These are phyloP conservation scores for Drosophila neonasuta DNA, from an alignment of 2,888 invertebrate species.

Conservation along the genomic window DNA sequence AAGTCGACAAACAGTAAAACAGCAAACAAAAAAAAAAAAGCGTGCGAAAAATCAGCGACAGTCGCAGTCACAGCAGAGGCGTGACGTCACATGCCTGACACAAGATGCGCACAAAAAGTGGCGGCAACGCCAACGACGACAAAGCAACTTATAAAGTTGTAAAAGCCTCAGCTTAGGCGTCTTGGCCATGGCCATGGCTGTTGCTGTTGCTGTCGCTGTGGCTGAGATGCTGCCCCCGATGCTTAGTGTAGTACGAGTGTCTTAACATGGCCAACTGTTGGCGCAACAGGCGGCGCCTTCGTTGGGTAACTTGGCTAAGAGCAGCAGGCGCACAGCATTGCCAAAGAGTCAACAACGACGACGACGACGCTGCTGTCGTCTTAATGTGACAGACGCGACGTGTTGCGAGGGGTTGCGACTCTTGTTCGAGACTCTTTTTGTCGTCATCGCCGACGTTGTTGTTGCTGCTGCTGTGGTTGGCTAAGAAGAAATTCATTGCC, in stretches of 20 bases:
- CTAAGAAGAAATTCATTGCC: constrained; percentile 1
- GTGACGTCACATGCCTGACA: constrained; percentile 56
- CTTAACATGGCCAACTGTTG: constrained; percentile 45
- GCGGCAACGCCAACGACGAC: constrained; percentile 35
- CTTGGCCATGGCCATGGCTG: constrained; percentile 67
- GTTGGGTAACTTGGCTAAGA: constrained; percentile 62
- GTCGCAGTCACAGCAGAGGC: constrained; percentile 19
- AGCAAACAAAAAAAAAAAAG: constrained; percentile 37
- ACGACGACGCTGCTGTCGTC: constrained; percentile 34
- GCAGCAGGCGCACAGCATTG: constrained; percentile 72
- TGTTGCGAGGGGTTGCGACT: constrained; percentile 25
- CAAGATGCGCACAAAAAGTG: constrained; percentile 63
- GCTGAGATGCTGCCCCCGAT: constrained; percentile 21
- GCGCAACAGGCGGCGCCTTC: constrained; percentile 72
- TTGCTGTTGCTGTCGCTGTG: constrained; percentile 13
- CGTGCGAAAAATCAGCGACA: constrained; percentile 56
- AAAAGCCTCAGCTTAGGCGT: constrained; percentile 58
- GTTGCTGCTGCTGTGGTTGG: constrained; percentile 2
- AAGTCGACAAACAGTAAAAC: neutral
- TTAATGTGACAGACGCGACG: constrained; percentile 59
- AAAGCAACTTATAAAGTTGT: constrained; percentile 67
- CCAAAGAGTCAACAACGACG: constrained; percentile 12
- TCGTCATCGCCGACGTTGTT: constrained; percentile 3
- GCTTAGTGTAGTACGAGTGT: constrained; percentile 3
- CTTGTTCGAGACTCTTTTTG: constrained; percentile 1